phyloP scores from a whole-genome alignment of 2,113 vertebrate species.

The Pseudorasbora parva region DNA sequence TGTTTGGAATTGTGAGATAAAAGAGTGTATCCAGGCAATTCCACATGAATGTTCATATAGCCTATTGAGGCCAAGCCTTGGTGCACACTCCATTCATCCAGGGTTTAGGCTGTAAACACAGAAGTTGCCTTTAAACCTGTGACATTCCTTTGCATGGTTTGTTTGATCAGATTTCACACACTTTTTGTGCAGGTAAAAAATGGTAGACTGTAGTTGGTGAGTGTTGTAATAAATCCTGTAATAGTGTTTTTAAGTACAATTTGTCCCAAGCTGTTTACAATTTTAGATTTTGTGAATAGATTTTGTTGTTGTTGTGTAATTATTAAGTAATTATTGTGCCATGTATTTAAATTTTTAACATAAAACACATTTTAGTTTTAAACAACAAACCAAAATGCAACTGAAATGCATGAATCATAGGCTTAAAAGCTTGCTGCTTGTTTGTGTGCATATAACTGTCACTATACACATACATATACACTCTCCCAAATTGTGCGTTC shows the following conservation, averaged over 20 bases:
- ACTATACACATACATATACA: background rate
- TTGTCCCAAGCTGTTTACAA: background rate
- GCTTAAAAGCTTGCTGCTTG: background rate
- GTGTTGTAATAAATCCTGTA: background rate
- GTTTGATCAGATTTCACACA: too few relatives aligned
- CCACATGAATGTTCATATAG: background rate
- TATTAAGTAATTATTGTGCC: too few relatives aligned
- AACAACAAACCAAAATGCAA: background rate
- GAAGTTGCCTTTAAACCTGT: background rate
- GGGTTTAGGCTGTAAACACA: background rate
- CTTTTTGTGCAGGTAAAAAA: background rate
- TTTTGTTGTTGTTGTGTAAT: background rate
- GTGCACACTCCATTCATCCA: background rate
- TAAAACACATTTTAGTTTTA: too few relatives aligned
- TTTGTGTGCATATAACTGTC: background rate
- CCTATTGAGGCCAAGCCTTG: background rate
- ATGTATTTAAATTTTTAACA: background rate
- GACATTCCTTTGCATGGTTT: slow-evolving; percentile 7
- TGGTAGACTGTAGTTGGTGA: too few relatives aligned
- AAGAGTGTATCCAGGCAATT: background rate
- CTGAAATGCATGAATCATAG: background rate
- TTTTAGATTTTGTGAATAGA: background rate
- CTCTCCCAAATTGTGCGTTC: background rate
- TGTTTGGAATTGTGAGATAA: background rate
- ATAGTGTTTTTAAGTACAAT: background rate